A percentile compares a stretch with the other conserved stretches of the same genome.
These are phyloP conservation scores for Elysia chlorotica DNA, from an alignment of 1,140 invertebrate species.

Conservation along the genomic window DNA sequence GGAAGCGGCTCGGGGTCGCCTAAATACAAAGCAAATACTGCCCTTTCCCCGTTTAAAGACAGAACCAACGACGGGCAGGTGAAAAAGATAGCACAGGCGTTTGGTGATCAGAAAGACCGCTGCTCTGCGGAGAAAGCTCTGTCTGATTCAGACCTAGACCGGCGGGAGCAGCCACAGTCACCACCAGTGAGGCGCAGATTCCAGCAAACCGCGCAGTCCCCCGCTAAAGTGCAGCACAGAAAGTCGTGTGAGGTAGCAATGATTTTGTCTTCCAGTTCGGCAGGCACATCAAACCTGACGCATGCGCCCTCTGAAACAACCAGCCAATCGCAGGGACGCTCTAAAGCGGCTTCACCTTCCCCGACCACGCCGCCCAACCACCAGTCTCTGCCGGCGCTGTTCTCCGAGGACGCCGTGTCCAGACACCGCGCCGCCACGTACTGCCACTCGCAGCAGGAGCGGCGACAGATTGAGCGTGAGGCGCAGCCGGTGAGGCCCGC, in stretches of 20 bases:
- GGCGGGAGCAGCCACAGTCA: too few relatives aligned
- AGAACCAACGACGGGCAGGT: constrained; percentile 47
- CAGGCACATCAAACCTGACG: constrained; percentile 17
- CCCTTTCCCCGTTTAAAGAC: constrained; percentile 42
- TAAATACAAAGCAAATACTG: too few relatives aligned
- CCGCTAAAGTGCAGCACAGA: neutral
- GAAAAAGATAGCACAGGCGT: constrained; percentile 40
- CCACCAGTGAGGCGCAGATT: too few relatives aligned
- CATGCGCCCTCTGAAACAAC: too few relatives aligned
- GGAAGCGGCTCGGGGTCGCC: constrained; percentile 33
- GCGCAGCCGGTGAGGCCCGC: too few relatives aligned
- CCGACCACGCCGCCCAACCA: neutral
- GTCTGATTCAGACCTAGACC: constrained; percentile 30
- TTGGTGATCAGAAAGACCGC: constrained; percentile 25
- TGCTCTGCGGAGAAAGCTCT: constrained; percentile 28
- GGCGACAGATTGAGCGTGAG: too few relatives aligned
- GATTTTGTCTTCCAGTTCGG: constrained; percentile 8
- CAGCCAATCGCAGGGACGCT: too few relatives aligned
- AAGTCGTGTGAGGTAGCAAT: constrained; percentile 10
- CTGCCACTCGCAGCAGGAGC: constrained; percentile 15
- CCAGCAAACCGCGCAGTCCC: too few relatives aligned
- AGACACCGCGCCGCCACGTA: constrained; percentile 25
- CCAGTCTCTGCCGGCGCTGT: constrained; percentile 4
- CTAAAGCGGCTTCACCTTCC: too few relatives aligned
- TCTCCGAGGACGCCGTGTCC: neutral